phyloP scores from a whole-genome alignment of 1,140 invertebrate species.

The Acromyrmex echinatior region DNA sequence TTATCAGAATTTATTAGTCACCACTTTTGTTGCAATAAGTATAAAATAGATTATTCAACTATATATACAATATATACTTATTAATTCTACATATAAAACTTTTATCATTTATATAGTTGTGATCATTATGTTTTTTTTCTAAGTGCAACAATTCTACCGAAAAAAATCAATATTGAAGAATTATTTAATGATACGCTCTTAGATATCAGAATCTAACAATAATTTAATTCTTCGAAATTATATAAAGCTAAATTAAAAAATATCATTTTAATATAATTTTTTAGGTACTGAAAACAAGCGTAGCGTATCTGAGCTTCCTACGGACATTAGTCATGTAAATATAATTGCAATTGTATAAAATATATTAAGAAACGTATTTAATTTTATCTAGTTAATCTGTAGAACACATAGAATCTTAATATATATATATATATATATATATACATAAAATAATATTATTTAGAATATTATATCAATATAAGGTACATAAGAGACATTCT shows the following conservation, averaged over 20 bases:
- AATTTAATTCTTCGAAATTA: neutral
- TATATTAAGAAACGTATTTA: neutral
- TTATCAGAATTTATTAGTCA: no score
- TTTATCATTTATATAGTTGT: no score
- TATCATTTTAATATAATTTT: neutral
- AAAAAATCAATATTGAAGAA: no score
- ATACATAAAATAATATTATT: neutral
- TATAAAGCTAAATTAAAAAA: neutral
- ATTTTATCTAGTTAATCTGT: neutral
- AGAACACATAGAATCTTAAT: neutral
- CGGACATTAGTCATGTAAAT: constrained; percentile 51
- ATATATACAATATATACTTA: no score
- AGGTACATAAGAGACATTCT: neutral
- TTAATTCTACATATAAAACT: no score
- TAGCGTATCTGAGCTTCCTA: constrained; percentile 59
- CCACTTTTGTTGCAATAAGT: no score
- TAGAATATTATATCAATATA: neutral
- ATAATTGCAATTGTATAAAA: neutral
- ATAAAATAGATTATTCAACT: no score
- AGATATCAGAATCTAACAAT: neutral
- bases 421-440: neutral
- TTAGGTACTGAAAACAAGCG: constrained; percentile 52
- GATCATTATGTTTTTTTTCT: no score
- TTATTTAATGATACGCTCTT: no score
- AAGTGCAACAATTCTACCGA: no score